Evolutionary conservation across 92 coral and sea anemone genomes (phyloP).

Genomic region (Paragorgia papillata): DNA sequence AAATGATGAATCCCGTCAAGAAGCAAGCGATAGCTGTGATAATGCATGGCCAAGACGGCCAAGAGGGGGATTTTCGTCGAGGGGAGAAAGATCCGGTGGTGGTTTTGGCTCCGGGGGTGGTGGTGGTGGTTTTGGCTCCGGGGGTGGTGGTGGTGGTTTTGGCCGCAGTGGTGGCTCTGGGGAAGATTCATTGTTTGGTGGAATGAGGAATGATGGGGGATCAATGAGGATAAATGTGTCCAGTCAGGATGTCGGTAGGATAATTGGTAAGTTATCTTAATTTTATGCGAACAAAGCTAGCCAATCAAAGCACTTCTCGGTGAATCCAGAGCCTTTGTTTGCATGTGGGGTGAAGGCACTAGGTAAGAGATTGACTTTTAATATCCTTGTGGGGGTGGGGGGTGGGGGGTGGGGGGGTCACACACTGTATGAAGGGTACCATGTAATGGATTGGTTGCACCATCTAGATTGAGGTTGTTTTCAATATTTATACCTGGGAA

Average conservation of each 20-base stretch:
- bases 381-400: too few relatives aligned
- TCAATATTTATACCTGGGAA: too few relatives aligned
- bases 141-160: background rate
- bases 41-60: conserved; percentile 7
- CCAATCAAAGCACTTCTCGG: background rate
- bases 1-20: background rate
- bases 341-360: too few relatives aligned
- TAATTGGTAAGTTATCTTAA: conserved; percentile 15
- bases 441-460: too few relatives aligned
- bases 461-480: too few relatives aligned
- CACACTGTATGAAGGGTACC: too few relatives aligned
- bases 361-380: too few relatives aligned
- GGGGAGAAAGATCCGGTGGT: background rate
- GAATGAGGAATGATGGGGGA: background rate
- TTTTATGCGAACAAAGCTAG: background rate
- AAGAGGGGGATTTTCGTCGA: conserved; percentile 8
- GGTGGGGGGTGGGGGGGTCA: too few relatives aligned
- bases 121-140: background rate
- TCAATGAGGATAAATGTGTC: conserved; percentile 28
- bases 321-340: too few relatives aligned
- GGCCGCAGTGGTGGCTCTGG: background rate
- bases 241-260: conserved; percentile 38
- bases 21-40: background rate
- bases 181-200: background rate
- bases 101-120: background rate